Base-by-base conservation (phyloP, 2,888 invertebrate genomes). In the Galeopsomyia nigrocyanea region DNA sequence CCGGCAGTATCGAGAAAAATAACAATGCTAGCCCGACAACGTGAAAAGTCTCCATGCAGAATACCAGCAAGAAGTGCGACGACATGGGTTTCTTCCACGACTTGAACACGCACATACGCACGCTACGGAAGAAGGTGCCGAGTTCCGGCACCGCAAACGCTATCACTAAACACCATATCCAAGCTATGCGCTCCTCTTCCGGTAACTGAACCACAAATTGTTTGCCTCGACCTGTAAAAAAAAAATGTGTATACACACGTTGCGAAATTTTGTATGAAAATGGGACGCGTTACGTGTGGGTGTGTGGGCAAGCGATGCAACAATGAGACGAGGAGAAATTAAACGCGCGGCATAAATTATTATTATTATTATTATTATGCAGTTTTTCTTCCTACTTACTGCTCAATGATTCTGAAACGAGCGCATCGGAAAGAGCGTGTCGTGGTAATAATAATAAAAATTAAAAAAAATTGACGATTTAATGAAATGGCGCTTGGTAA, bases 141-240 rank as follows among this genome's bases (percentile, higher is more conserved):
- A 95, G 88, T 88, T 98, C 97, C 0, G 98, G 98, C 64, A 96
- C 91, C 50, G 94, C 90, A 82, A 95, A 96, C 2, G 94, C 95
- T 77, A 96, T 93, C 67, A 97, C 88, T 64, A 98, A 87, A 74
- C 95, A 94, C 96, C 97, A 97, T 87, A 95, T 94, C 96, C 96
- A 97, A 60, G 94, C 95, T 76, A 96, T 93, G 68, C 95, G 90
- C 87, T 97, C 96, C 79, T 93, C 92, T 79, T 94, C 93, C 26
- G 96, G 95, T 78, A 96, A 88, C 78, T 90, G 91, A 10, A 94
- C 94, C 82, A 93, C 89, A 85, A 94, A 96, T 87, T 93, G 93
- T 86, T 94, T 95, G 88, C 95, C 95, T 82, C 95, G 92, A 88
- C 94, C 95, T 95, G 87, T 72, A 89, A 22, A 55, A 21, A n/a